These are phyloP conservation scores for Archips crataeganus DNA, from an alignment of 2,888 invertebrate genomes.

Conservation along the genomic window DNA sequence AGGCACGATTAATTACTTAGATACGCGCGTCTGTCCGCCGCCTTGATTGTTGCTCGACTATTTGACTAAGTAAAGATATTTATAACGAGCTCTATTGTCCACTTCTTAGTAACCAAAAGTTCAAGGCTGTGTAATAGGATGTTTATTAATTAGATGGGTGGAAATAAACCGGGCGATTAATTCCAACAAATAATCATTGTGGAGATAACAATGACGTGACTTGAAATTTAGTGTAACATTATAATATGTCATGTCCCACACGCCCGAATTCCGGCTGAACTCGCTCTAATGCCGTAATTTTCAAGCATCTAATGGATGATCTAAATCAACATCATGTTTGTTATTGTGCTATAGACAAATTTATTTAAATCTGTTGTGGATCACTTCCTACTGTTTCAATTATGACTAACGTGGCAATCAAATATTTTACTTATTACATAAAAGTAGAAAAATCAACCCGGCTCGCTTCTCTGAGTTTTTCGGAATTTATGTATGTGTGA, in stretches of 20 bases:
- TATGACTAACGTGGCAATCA: slow-evolving; percentile 10
- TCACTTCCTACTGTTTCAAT: slow-evolving; percentile 26
- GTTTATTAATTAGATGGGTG: slow-evolving; percentile 81
- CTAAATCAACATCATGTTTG: slow-evolving; percentile 30
- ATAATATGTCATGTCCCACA: slow-evolving; percentile 42
- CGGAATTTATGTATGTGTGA: too few relatives aligned
- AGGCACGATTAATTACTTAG: slow-evolving; percentile 83
- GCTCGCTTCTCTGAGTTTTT: too few relatives aligned
- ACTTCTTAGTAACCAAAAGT: slow-evolving; percentile 77
- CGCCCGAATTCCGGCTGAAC: slow-evolving; percentile 22
- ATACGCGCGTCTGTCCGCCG: slow-evolving; percentile 73
- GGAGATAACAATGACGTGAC: slow-evolving; percentile 70
- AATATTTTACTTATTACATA: background rate
- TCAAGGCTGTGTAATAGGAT: slow-evolving; percentile 78
- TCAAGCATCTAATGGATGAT: slow-evolving; percentile 34
- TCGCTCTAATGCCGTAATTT: slow-evolving; percentile 32
- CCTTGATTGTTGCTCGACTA: slow-evolving; percentile 64
- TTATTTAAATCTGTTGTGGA: slow-evolving; percentile 29
- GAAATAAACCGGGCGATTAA: slow-evolving; percentile 70
- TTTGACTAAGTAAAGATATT: slow-evolving; percentile 72
- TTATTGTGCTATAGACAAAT: slow-evolving; percentile 23
- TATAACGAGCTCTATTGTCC: slow-evolving; percentile 80
- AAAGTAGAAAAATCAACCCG: background rate
- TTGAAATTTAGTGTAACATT: slow-evolving; percentile 58
- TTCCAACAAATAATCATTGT: slow-evolving; percentile 65